A percentile compares a stretch with the other conserved stretches of the same genome.
Evolutionary conservation across 2,888 invertebrate species (phyloP).

Genomic region (Eupithecia inturbata): DNA sequence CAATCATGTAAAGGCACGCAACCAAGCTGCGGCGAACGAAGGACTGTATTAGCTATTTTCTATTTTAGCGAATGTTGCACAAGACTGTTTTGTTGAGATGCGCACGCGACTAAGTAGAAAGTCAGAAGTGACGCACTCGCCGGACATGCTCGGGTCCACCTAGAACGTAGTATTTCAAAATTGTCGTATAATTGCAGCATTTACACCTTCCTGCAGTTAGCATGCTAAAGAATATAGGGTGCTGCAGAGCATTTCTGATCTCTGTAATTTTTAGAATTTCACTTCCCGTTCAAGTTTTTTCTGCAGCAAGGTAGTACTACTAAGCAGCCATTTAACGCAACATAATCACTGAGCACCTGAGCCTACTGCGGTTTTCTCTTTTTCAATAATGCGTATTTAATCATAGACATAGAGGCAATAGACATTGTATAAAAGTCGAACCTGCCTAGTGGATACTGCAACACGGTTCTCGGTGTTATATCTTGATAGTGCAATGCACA

Average conservation of each 20-base stretch:
- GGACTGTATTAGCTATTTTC: slow-evolving; percentile 67
- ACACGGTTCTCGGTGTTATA: not conserved
- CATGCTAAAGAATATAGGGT: slow-evolving; percentile 50
- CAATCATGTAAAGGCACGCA: slow-evolving; percentile 42
- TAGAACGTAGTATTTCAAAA: slow-evolving; percentile 62
- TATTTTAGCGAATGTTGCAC: slow-evolving; percentile 76
- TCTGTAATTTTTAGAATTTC: slow-evolving; percentile 43
- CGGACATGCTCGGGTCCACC: slow-evolving; percentile 54
- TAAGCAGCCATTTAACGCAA: slow-evolving; percentile 24
- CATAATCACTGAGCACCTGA: slow-evolving; percentile 16
- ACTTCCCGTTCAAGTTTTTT: slow-evolving; percentile 37
- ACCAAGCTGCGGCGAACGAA: slow-evolving; percentile 46
- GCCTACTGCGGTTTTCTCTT: slow-evolving; percentile 21
- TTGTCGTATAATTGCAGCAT: slow-evolving; percentile 64
- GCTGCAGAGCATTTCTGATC: slow-evolving; percentile 28
- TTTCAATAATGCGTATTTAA: slow-evolving; percentile 10
- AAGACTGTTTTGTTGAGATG: slow-evolving; percentile 63
- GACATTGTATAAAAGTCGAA: not conserved
- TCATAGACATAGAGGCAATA: not conserved
- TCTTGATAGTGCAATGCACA: slow-evolving; percentile 1
- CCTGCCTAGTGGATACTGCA: not conserved
- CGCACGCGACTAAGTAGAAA: slow-evolving; percentile 72
- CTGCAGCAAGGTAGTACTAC: not conserved
- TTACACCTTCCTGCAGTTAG: slow-evolving; percentile 60
- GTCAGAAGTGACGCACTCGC: slow-evolving; percentile 71